A percentile compares a stretch with the other conserved stretches of the same genome.
Conservation (phyloP, 2,113 vertebrate genomes). For the Propithecus coquereli region DNA sequence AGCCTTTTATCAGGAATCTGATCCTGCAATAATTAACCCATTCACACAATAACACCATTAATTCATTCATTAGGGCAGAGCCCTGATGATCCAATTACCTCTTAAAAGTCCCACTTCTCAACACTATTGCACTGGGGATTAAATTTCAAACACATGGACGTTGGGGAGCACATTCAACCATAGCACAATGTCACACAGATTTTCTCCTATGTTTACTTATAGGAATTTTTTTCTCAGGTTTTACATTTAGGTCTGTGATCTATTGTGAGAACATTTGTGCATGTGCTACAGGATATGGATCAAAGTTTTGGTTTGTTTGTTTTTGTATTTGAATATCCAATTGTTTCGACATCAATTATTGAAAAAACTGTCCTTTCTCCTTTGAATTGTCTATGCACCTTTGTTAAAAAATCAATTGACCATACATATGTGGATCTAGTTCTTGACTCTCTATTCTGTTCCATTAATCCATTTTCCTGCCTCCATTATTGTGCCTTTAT, state of each 20-base stretch:
- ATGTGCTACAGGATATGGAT: neutral
- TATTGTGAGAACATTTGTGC: neutral
- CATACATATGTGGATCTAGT: neutral
- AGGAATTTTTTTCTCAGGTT: neutral
- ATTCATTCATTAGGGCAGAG: neutral
- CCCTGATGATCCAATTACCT: neutral
- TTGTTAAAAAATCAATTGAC: conserved; percentile 32
- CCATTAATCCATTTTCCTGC: neutral
- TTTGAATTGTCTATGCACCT: neutral
- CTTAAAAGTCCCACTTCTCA: neutral
- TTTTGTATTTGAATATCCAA: neutral
- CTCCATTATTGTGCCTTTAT: neutral
- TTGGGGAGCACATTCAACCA: neutral
- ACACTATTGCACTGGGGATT: neutral
- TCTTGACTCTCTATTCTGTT: neutral
- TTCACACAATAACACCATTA: neutral
- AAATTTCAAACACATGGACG: neutral
- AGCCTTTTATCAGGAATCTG: neutral
- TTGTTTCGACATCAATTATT: conserved; percentile 19
- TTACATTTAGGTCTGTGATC: neutral
- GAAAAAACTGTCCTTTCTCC: neutral
- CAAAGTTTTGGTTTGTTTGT: neutral
- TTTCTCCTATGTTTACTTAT: neutral
- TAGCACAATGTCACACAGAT: neutral
- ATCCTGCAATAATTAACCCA: neutral